These are phyloP conservation scores for Rafetus swinhoei DNA, from an alignment of 2,113 vertebrate genomes.

Conservation along the genomic window DNA sequence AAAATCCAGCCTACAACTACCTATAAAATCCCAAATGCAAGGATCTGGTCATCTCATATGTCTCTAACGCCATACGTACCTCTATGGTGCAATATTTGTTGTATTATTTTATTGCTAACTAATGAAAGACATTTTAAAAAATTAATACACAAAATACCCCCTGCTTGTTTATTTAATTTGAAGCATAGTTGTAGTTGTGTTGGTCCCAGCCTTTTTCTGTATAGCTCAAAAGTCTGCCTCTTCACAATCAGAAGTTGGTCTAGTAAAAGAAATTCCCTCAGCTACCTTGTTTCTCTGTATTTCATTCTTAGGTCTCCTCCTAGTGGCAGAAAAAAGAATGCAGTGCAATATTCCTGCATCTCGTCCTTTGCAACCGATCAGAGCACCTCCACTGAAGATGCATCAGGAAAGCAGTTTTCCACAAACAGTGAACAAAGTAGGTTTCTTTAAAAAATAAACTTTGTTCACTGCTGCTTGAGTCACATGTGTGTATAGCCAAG, in stretches of 20 bases:
- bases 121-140: background rate
- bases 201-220: background rate
- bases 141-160: background rate
- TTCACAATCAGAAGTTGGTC: background rate
- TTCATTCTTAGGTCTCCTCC: constrained; percentile 52
- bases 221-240: background rate
- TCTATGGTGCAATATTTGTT: fast-evolving
- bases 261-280: background rate
- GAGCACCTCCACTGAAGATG: background rate
- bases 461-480: fast-evolving
- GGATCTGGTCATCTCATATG: background rate
- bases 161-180: background rate
- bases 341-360: background rate
- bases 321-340: constrained; percentile 23
- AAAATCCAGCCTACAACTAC: background rate
- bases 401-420: background rate
- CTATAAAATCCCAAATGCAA: fast-evolving
- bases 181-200: background rate
- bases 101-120: background rate
- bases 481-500: background rate
- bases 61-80: fast-evolving
- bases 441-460: background rate
- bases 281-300: background rate
- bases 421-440: constrained; percentile 23
- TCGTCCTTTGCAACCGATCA: background rate